Base-by-base conservation (phyloP, 1,140 invertebrate species). In the Drosophila watanabei region DNA sequence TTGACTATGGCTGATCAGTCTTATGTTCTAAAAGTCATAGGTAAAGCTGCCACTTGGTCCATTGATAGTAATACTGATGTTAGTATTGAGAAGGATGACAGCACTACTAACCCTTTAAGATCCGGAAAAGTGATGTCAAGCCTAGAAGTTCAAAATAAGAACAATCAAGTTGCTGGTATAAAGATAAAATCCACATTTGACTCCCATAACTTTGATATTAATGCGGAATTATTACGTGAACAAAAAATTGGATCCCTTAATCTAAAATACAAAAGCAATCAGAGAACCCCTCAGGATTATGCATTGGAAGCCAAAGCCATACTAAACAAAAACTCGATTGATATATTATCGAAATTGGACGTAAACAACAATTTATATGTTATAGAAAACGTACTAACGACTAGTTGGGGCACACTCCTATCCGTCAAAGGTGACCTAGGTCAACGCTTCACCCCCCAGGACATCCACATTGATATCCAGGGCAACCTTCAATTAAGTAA, bases 211-310 rank as follows among this genome's bases (percentile, higher is more conserved):
- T 81, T 86, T 16, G 60, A 81, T 32, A 20, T 92, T 4, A 58
- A 75, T 48, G 80, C 58, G 0, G 82, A 79, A 59, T 70, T 85
- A 24, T 45, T 51, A 0, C 61, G 76, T 8, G 84, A 80, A 0
- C 79, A 92, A 33, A 91, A 76, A 39, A 33, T 68, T 0, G 79
- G 72, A 16, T 60, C 81, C 1, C 2, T 93, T 0, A 69, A 59
- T 37, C 5, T 93, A 10, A 92, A 93, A 48, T 90, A 82, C 43
- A 58, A 80, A 30, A 66, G 54, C 6, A 88, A 88, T 45, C 77
- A 92, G 56, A 72, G 76, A 32, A 61, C 75, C 89, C 13, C 89
- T 72, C 43, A 75, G 93, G 60, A 93, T 91, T 86, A 56, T 94
- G 32, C 94, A 92, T 28, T 92, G 8, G 60, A 75, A 16, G 73